Conservation (phyloP, 2,113 vertebrate species). For the Brachionichthys hirsutus region DNA sequence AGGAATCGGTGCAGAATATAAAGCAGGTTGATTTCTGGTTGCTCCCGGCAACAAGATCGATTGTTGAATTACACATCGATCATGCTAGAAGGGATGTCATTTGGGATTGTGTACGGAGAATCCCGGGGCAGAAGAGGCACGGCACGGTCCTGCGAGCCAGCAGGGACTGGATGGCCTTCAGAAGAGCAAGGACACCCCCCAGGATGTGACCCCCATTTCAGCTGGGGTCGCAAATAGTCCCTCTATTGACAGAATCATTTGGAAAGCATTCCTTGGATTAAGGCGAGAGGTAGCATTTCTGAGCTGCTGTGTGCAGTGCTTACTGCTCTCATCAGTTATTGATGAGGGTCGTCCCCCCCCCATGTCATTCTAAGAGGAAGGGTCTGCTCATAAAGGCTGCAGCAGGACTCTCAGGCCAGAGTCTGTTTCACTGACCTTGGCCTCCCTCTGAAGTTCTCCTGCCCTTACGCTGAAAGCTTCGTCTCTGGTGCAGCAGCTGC, state of each 20-base stretch:
- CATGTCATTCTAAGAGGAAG: constrained; percentile 43
- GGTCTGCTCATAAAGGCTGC: constrained; percentile 66
- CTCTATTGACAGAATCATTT: background rate
- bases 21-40: background rate
- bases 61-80: constrained; percentile 25
- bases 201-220: constrained; percentile 13
- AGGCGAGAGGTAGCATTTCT: background rate
- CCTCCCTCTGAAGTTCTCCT: constrained; percentile 35
- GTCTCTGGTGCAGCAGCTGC: too few species aligned
- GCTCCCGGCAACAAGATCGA: constrained; percentile 24
- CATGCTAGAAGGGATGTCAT: constrained; percentile 15
- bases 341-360: constrained; percentile 65
- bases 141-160: constrained; percentile 15
- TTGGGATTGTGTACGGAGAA: constrained; percentile 9
- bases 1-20: background rate
- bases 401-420: constrained; percentile 41
- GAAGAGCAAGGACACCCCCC: constrained; percentile 1
- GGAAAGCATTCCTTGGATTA: background rate
- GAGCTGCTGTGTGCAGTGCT: constrained; percentile 32
- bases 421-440: constrained; percentile 48
- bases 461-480: too few species aligned
- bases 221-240: background rate
- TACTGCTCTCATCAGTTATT: constrained; percentile 70
- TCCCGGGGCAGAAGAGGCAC: constrained; percentile 1
- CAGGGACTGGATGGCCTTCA: constrained; percentile 29